Conservation (phyloP, 35 echinoderm and acorn worm species). For the Antedon bifida region DNA sequence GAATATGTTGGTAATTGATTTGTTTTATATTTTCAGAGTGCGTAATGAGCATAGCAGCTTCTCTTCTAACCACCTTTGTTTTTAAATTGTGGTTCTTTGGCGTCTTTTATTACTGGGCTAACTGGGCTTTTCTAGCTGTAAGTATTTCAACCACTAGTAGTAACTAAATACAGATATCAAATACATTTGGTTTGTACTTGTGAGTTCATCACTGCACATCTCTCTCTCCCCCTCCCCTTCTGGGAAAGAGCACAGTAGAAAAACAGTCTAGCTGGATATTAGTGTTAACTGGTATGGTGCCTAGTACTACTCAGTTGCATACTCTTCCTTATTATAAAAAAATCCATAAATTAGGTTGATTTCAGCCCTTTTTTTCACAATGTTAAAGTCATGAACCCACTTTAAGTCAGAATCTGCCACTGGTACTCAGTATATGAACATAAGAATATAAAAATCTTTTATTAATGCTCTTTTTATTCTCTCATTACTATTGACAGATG, state of each 20-base stretch:
- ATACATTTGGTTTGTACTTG: background rate
- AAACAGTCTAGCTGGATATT: too few relatives aligned
- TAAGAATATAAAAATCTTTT: background rate
- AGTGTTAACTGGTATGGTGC: too few relatives aligned
- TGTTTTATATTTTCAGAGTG: conserved; percentile 30
- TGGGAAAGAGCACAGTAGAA: background rate
- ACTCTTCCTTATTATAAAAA: too few relatives aligned
- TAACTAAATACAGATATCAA: background rate
- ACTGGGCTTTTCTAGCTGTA: conserved; percentile 71
- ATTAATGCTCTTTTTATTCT: background rate
- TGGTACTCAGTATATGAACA: background rate
- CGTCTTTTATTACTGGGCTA: conserved; percentile 71
- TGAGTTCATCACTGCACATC: background rate
- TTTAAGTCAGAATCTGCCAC: too few relatives aligned
- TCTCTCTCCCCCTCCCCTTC: background rate
- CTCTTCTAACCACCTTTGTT: conserved; percentile 44
- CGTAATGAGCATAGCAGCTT: conserved; percentile 42
- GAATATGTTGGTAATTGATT: too few relatives aligned
- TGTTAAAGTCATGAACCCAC: too few relatives aligned
- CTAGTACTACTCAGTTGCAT: too few relatives aligned
- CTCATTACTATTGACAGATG: conserved; percentile 27
- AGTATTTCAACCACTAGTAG: conserved; percentile 8
- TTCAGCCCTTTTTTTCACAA: too few relatives aligned
- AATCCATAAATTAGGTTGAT: too few relatives aligned
- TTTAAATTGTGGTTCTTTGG: conserved; percentile 80